phyloP scores from a whole-genome alignment of 2,888 invertebrate species.

The Parnassius orleans region DNA sequence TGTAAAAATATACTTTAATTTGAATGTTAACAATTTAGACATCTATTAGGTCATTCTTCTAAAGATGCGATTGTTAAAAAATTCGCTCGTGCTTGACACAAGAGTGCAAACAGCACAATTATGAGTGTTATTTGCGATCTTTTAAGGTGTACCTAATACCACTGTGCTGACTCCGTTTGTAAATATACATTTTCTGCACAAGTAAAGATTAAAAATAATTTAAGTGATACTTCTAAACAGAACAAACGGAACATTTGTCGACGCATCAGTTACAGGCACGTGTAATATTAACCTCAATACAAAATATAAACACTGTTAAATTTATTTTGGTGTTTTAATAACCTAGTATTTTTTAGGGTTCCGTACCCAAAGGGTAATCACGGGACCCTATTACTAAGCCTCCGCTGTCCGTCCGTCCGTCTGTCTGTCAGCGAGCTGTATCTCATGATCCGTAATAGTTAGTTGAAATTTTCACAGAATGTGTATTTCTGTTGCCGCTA shows the following conservation, averaged over 20 bases:
- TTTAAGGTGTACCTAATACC: too few relatives aligned
- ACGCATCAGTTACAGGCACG: conserved; percentile 69
- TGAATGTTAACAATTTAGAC: conserved; percentile 68
- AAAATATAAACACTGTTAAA: conserved; percentile 80
- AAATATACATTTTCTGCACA: too few relatives aligned
- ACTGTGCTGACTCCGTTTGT: too few relatives aligned
- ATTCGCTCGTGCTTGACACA: conserved; percentile 5
- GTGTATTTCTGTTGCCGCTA: too few relatives aligned
- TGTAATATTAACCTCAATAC: conserved; percentile 74
- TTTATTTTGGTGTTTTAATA: conserved; percentile 50
- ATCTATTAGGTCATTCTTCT: conserved; percentile 59
- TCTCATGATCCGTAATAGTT: too few relatives aligned
- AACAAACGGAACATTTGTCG: conserved; percentile 35
- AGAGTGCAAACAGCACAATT: conserved; percentile 8
- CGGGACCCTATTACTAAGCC: too few relatives aligned
- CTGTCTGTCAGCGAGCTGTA: too few relatives aligned
- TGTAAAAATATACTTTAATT: conserved; percentile 61
- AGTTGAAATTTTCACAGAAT: too few relatives aligned
- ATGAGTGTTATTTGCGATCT: not conserved
- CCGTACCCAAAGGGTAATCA: too few relatives aligned
- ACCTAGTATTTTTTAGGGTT: not conserved
- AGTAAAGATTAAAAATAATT: too few relatives aligned
- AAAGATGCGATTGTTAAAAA: conserved; percentile 20
- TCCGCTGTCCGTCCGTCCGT: too few relatives aligned
- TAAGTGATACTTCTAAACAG: not conserved